Evolutionary conservation across 1,140 invertebrate genomes (phyloP), one percentile per base, ranked within the genome.

Genomic region (Antheraea pernyi): DNA sequence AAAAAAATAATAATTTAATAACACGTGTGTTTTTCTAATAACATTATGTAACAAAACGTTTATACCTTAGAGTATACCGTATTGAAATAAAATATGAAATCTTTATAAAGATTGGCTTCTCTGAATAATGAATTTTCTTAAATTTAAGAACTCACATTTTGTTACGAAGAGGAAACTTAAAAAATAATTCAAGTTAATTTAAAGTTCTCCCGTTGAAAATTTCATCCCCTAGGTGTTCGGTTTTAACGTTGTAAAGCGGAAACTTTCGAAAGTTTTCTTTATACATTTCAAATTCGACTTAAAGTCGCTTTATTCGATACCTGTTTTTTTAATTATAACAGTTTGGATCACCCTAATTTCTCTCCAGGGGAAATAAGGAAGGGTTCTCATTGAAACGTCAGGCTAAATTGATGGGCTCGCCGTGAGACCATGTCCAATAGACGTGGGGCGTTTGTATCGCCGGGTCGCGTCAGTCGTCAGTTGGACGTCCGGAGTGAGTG

Each of bases 351-450:
- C 71, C 73, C 80, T 86, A 85, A 84, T 87, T 86, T 82, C 77
- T 75, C 82, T 79, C 83, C 68, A 80, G 81, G 84, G 80, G 81
- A 85, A 87, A 86, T 72, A 81, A 81, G 79, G 82, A 78, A 84
- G 78, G 81, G 74, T 79, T 86, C 87, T 86, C 86, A 87, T 87
- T 91, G 84, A 85, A 88, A 88, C 85, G 88, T 91, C 88, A 86
- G 75, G 77, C 78, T 64, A 82, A 88, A 91, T 91, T 89, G 86
- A 89, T 89, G 86, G 82, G 82, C 81, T 78, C 68, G 76, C 78
- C 81, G 77, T 83, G 83, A 80, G 75, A 9, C 72, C 78, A 79
- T 88, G 88, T 83, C 86, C 86, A 88, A 78, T 85, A 85, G 84
- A 84, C 84, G 83, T 82, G 80, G 80, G 83, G 86, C 78, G 81